Evolutionary conservation across 2,888 invertebrate species (phyloP).

Genomic region (Chrysomela aeneicollis): DNA sequence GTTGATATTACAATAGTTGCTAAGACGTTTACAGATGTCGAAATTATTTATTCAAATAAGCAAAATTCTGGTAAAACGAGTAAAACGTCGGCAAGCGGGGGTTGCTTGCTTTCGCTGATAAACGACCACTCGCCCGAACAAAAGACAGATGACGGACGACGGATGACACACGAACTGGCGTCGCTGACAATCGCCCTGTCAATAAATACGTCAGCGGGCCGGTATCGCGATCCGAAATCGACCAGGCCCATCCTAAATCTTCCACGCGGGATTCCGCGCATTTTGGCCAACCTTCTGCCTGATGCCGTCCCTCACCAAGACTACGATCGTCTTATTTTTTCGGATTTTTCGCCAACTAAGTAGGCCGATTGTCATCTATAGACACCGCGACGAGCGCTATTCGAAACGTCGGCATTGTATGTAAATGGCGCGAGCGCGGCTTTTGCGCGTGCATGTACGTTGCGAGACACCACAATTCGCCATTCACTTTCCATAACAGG

Average conservation of each 20-base stretch:
- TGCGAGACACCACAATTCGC: constrained; percentile 28
- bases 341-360: constrained; percentile 29
- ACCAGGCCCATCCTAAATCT: constrained; percentile 9
- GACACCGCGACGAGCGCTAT: constrained; percentile 12
- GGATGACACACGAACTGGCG: background rate
- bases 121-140: constrained; percentile 22
- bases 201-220: background rate
- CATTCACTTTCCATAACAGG: constrained; percentile 42
- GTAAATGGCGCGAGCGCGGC: constrained; percentile 39
- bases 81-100: no score
- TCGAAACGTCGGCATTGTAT: constrained; percentile 38
- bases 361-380: constrained; percentile 32
- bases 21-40: no score
- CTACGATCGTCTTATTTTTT: constrained; percentile 26
- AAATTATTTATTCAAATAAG: no score
- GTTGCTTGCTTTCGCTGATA: background rate
- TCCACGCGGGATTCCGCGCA: constrained; percentile 16
- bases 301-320: no score
- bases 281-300: constrained; percentile 21
- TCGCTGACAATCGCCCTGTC: background rate
- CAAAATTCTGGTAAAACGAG: no score
- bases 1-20: no score
- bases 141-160: constrained; percentile 42
- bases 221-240: background rate
- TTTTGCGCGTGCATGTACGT: constrained; percentile 21